Evolutionary conservation across 1,140 invertebrate species (phyloP).

Genomic region (Mamestra configurata): DNA sequence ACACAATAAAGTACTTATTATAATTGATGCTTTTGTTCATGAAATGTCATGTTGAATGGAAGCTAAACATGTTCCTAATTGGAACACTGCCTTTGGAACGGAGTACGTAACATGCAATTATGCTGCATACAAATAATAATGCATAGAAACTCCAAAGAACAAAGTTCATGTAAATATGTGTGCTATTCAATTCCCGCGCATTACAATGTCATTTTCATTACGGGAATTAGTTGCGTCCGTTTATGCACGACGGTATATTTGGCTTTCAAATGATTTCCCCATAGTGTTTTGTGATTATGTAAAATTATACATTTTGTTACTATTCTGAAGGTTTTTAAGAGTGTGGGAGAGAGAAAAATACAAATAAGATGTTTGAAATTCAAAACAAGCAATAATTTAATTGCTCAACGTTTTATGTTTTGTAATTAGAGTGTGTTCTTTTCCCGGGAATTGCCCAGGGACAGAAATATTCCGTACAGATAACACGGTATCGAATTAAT

Average conservation of each 20-base stretch:
- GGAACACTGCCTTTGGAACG: constrained; percentile 19
- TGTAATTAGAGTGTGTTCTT: background rate
- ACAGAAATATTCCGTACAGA: background rate
- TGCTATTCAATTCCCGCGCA: constrained; percentile 24
- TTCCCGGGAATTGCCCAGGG: background rate
- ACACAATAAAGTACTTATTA: background rate
- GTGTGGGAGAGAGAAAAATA: too few species aligned
- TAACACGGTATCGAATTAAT: background rate
- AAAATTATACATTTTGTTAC: constrained; percentile 2
- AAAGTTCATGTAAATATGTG: constrained; percentile 44
- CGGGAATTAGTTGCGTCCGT: constrained; percentile 40
- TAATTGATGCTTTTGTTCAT: constrained; percentile 25
- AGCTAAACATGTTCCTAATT: constrained; percentile 1
- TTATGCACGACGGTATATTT: constrained; percentile 27
- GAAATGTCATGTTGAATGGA: constrained; percentile 9
- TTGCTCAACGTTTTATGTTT: background rate
- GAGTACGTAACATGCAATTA: constrained; percentile 14
- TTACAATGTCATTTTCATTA: constrained; percentile 50
- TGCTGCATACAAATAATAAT: background rate
- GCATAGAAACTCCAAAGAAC: constrained; percentile 23
- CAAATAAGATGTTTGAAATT: background rate
- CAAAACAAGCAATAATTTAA: too few species aligned
- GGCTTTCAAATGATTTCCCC: constrained; percentile 16
- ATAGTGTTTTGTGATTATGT: constrained; percentile 6
- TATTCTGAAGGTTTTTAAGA: background rate